phyloP scores from a whole-genome alignment of 2,797 vertebrate species.

The Brachyalestes nurse region DNA sequence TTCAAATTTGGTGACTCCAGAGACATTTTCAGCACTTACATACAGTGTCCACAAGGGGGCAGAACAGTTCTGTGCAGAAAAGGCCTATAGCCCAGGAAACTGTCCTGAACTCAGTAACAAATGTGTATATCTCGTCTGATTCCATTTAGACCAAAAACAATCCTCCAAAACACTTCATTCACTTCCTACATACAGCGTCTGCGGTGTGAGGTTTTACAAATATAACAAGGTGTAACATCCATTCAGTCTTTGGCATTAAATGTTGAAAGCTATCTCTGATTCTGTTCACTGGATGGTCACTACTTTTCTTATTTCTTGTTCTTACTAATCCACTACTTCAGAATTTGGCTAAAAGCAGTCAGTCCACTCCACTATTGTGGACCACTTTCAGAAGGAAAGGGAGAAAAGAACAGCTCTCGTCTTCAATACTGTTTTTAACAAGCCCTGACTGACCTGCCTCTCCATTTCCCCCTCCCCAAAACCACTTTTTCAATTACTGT shows the following conservation, averaged over 20 bases:
- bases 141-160: neutral
- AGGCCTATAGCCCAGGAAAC: neutral
- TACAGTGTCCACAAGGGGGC: conserved; percentile 31
- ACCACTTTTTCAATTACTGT: neutral
- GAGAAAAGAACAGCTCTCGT: neutral
- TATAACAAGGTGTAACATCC: neutral
- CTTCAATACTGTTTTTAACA: neutral
- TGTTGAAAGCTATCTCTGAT: neutral
- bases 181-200: conserved; percentile 1
- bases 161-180: neutral
- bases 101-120: too few species aligned
- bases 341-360: neutral
- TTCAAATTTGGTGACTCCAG: neutral
- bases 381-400: neutral
- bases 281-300: neutral
- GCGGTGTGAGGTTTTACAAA: neutral
- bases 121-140: too few species aligned
- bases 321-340: neutral
- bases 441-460: neutral
- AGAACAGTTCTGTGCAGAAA: neutral
- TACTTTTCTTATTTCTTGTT: neutral
- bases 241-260: conserved; percentile 7
- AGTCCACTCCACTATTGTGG: neutral
- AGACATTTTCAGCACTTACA: conserved; percentile 18
- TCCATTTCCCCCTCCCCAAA: neutral